Conservation (phyloP, 2,797 vertebrate genomes). For the Periparus ater region DNA sequence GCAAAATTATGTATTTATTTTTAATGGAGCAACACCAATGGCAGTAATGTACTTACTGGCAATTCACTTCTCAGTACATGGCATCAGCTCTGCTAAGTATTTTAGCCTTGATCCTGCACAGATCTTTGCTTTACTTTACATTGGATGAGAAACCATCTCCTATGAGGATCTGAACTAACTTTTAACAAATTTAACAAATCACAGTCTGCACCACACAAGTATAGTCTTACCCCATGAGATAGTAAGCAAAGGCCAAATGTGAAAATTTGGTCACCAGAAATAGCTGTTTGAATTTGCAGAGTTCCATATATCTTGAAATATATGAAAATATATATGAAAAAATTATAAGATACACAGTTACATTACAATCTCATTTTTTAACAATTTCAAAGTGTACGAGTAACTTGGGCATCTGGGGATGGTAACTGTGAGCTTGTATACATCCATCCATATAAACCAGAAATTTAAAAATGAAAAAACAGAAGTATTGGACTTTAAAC, state of each 20-base stretch:
- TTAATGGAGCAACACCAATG: background rate
- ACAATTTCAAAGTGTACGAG: background rate
- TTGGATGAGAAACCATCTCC: background rate
- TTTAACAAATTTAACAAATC: background rate
- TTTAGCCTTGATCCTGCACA: background rate
- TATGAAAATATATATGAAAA: too few species aligned
- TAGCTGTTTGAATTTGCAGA: background rate
- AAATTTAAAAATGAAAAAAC: background rate
- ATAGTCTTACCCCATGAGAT: background rate
- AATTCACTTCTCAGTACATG: background rate
- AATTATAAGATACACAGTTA: background rate
- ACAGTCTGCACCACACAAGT: background rate
- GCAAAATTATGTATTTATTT: background rate
- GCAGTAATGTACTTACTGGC: background rate
- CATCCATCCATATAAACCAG: too few species aligned
- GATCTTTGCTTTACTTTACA: background rate
- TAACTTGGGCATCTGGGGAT: background rate
- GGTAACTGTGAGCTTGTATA: background rate
- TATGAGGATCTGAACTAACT: background rate
- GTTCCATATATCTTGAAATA: background rate
- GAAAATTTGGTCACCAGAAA: background rate
- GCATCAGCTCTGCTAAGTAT: background rate
- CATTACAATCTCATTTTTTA: background rate
- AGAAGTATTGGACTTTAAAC: background rate
- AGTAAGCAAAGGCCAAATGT: background rate